phyloP scores from a whole-genome alignment of 2,797 vertebrate genomes.

The Gephyroberyx darwinii region DNA sequence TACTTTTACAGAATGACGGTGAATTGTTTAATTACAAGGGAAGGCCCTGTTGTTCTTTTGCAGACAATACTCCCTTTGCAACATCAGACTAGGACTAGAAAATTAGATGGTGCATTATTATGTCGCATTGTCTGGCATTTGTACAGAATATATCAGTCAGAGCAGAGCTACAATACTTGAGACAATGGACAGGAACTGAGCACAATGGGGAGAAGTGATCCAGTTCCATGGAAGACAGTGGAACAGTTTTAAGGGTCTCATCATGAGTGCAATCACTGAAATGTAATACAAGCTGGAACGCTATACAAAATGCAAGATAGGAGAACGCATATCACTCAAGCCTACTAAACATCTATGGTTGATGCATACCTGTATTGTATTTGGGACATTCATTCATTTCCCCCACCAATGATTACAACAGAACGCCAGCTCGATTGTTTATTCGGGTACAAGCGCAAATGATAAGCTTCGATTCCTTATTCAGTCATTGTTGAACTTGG shows the following conservation, averaged over 20 bases:
- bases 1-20: no score
- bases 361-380: constrained; percentile 71
- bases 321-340: constrained; percentile 63
- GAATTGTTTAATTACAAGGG: not conserved
- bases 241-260: constrained; percentile 69
- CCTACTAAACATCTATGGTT: constrained; percentile 37
- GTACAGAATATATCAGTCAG: constrained; percentile 64
- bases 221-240: constrained; percentile 56
- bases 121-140: constrained; percentile 65
- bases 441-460: constrained; percentile 73
- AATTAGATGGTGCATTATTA: constrained; percentile 56
- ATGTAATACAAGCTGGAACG: constrained; percentile 73
- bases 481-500: constrained; percentile 71
- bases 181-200: constrained; percentile 64
- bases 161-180: constrained; percentile 58
- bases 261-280: constrained; percentile 68
- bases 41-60: constrained; percentile 41
- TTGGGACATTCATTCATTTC: constrained; percentile 67
- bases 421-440: constrained; percentile 70
- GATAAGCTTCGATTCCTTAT: constrained; percentile 76
- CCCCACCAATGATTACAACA: constrained; percentile 58
- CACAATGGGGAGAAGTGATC: constrained; percentile 52
- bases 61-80: constrained; percentile 34
- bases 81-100: constrained; percentile 57
- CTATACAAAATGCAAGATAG: constrained; percentile 66